Base-by-base conservation (phyloP, 2,113 vertebrate genomes). In the Cynoglossus semilaevis region DNA sequence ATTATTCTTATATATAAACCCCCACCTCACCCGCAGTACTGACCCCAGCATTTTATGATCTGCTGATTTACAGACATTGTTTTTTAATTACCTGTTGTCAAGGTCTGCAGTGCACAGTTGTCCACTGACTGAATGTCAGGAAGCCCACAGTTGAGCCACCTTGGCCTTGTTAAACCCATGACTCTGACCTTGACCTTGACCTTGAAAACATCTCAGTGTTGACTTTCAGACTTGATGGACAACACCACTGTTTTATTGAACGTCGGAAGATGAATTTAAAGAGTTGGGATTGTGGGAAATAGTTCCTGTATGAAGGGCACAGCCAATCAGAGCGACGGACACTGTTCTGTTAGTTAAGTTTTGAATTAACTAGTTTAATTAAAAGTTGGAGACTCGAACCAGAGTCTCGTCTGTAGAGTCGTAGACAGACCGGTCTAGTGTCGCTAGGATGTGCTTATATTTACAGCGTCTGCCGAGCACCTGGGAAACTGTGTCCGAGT, bases 1-100 rank as follows among this genome's bases (percentile, higher is more conserved):
- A 75, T 88, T 81, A 70, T 70, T 77, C 67, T 80, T 84, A 83
- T 81, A 88, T 88, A 88, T 87, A 87, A 89, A 90, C 67, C 50
- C 70, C 73, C 43, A 15, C 0, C 54, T 35, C 65, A 29, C 67
- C 40, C 44, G 52, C 16, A 8, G 60, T 18, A 62, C 54, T 64
- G 64, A 58, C 47, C 51, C 37, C 73, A 63, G 17, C 46, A 47
- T 59, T 84, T 82, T 72, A 83, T 34, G 70, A 74, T 68, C 53
- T 12, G 15, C 8, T 62, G 64, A 82, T 85, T 82, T 80, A 82
- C 56, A 50, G 57, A 41, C 38, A 4, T 29, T 29, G 2, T 29
- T 29, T 29, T 29, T 29, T 29, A 4, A 4, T 29, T 29, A 35
- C 47, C 2, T 16, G 8, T 55, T 58, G 19, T 29, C 54, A n/a